phyloP scores from a whole-genome alignment of 2,113 vertebrate genomes.

The Puffinus mauretanicus region DNA sequence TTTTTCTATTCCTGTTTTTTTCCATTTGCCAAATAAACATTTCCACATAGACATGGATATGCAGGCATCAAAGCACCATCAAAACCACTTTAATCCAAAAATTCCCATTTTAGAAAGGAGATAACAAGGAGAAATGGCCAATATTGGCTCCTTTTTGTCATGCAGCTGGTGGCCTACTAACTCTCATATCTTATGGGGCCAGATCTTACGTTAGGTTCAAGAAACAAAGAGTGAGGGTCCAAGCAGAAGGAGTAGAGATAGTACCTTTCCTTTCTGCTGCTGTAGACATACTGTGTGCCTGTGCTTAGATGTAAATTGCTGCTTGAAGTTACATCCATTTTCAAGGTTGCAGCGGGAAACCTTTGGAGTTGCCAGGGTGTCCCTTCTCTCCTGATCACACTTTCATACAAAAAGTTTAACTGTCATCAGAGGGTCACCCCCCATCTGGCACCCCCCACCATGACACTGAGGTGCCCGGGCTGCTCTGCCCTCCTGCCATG shows the following conservation, averaged over 20 bases:
- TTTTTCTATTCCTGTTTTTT: neutral
- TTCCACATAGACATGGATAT: neutral
- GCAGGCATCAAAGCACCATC: neutral
- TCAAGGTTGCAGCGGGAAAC: neutral
- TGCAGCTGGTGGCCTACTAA: neutral
- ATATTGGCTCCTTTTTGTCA: neutral
- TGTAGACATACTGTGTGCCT: neutral
- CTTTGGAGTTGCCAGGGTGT: neutral
- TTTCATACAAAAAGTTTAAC: rapidly evolving
- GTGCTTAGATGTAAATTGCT: neutral
- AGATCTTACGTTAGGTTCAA: neutral
- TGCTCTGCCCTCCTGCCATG: neutral
- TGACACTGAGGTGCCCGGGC: rapidly evolving
- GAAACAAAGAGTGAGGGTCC: neutral
- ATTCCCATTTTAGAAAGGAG: neutral
- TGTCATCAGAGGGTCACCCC: neutral
- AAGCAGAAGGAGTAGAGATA: neutral
- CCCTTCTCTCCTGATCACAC: neutral
- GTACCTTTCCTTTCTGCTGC: neutral
- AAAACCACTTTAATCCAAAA: neutral
- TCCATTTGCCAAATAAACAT: neutral
- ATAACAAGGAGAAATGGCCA: neutral
- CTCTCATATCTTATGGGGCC: neutral
- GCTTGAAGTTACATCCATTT: neutral
- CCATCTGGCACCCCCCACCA: neutral